These are phyloP conservation scores for Ptilonorhynchus violaceus DNA, from an alignment of 2,113 vertebrate genomes.

Conservation along the genomic window DNA sequence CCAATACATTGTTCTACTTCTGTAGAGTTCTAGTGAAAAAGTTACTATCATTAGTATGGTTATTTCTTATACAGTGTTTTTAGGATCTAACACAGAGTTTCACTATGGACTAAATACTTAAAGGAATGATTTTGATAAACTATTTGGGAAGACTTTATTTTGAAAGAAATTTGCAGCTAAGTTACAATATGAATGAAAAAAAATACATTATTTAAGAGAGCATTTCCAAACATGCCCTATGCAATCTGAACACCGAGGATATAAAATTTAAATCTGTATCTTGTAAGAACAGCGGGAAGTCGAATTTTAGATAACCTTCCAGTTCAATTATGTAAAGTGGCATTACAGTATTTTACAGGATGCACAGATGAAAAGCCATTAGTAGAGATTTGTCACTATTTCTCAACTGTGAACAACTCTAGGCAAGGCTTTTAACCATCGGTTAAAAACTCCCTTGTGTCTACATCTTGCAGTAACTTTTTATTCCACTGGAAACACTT, in stretches of 20 bases:
- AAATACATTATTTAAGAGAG: background rate
- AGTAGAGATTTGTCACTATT: background rate
- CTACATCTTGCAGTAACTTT: background rate
- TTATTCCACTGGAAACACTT: background rate
- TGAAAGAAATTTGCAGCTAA: background rate
- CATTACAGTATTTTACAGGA: background rate
- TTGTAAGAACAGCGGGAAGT: background rate
- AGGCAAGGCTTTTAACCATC: background rate
- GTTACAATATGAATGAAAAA: background rate
- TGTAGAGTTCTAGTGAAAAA: slow-evolving; percentile 17
- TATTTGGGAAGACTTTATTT: background rate
- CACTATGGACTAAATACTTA: background rate
- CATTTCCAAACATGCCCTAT: background rate
- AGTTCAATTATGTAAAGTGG: background rate
- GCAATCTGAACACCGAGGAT: background rate
- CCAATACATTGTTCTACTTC: slow-evolving; percentile 39
- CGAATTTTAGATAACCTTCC: slow-evolving; percentile 1
- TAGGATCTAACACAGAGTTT: background rate
- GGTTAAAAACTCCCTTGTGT: background rate
- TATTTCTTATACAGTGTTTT: background rate
- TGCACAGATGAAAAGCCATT: background rate
- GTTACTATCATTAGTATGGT: background rate
- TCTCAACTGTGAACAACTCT: background rate
- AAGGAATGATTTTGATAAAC: background rate
- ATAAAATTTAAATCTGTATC: background rate